Base-by-base conservation (phyloP, 2,797 vertebrate genomes). In the Poecilia velifera region DNA sequence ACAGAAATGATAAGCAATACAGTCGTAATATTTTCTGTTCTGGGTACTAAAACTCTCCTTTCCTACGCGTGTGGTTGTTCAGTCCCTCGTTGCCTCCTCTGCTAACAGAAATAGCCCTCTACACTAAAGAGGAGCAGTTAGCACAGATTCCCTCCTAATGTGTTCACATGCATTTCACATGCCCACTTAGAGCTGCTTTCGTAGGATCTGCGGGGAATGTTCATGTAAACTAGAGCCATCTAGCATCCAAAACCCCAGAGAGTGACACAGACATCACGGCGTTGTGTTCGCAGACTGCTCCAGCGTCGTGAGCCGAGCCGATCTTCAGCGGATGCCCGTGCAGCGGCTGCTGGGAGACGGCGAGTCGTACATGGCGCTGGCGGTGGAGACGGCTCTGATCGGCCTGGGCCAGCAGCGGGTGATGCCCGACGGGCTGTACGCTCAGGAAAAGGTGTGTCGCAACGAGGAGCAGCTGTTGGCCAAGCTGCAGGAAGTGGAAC, bases 401-500 rank as follows among this genome's bases (percentile, higher is more conserved):
- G 98, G 98, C 12, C 89, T 99, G 79, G 98, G 98, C 70, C 98
- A 99, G 95, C 98, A 99, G 87, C 94, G 98, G 82, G 95, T 98
- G 92, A 99, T 99, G 98, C 98, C 98, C 0, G 98, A 99, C 14
- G 98, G 98, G 85, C 96, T 99, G 77, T 99, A 99, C 34, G 97
- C 98, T 88, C 98, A 99, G 92, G 98, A 99, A 94, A 99, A 99
- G 90, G 97, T 99, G 90, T 98, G 98, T 94, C 97, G 97, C 87
- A 98, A 99, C 22, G 98, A 99, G 90, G 98, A 99, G 91, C 98
- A 99, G 91, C 96, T 99, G 90, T 96, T 99, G 94, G 97, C 97
- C 92, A 98, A 98, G 93, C 97, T 99, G 91, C 98, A 98, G 91
- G 98, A 99, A 96, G 96, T 99, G 93, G 97, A 98, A 89, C 94